These are phyloP conservation scores for Heliconius congener DNA, from an alignment of 1,140 invertebrate genomes.

Conservation along the genomic window DNA sequence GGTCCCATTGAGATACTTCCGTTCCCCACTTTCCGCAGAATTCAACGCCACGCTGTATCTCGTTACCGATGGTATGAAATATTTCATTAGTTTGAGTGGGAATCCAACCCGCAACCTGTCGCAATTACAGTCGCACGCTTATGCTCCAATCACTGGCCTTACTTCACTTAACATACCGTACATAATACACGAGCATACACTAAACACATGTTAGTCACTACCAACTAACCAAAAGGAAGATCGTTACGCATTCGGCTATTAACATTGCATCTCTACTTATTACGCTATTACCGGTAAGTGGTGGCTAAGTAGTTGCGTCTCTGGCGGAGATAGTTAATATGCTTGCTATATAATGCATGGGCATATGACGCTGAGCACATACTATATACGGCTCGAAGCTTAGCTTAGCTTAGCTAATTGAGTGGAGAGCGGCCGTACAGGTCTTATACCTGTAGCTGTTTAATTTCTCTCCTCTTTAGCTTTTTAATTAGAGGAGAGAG, in stretches of 20 bases:
- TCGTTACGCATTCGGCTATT: slow-evolving; percentile 1
- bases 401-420: slow-evolving; percentile 3
- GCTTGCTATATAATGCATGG: background rate
- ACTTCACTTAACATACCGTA: no score
- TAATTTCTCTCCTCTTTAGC: background rate
- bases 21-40: no score
- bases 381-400: background rate
- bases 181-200: no score
- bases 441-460: background rate
- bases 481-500: background rate
- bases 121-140: no score
- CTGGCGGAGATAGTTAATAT: slow-evolving; percentile 1
- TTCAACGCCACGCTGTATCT: no score
- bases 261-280: background rate
- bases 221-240: background rate
- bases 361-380: background rate
- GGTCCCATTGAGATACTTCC: no score
- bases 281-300: background rate
- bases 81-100: no score
- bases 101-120: no score
- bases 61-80: no score
- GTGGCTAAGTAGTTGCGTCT: background rate
- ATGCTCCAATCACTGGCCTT: no score
- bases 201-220: background rate
- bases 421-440: background rate